Base-by-base conservation (phyloP, 2,113 vertebrate genomes). In the Hippocampus comes region DNA sequence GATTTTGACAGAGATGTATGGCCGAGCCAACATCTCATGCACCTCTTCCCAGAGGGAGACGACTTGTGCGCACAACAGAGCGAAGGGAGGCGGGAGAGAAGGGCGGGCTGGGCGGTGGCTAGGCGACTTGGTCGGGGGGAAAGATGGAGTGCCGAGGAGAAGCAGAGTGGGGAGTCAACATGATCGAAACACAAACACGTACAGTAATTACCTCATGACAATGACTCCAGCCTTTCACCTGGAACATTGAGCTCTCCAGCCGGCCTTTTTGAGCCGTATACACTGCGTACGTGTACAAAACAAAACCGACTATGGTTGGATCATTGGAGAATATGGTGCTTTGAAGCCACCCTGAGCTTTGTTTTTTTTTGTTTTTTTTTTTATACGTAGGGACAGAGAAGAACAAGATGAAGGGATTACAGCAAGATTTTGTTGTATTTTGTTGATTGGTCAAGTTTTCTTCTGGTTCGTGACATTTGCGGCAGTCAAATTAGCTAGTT, bases 1-100 rank as follows among this genome's bases (percentile, higher is more conserved):
- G 95, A 95, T 97, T 96, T 95, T 98, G 97, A 99, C 97, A 98
- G 95, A 99, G 97, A 99, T 96, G 95, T 98, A 98, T 97, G 94
- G 95, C 92, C 78, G 43, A 82, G 91, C 87, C 90, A 80, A 82
- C 93, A 92, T 94, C 93, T 91, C 76, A 86, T 93, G 94, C 95
- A 95, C 94, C 93, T 93, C 94, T 93, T 94, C 94, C 95, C 92
- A 93, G 94, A 90, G 93, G 95, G 95, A 94, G 90, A 87, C 78
- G 81, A 90, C 91, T 82, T 72, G 83, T 77, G 82, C 88, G 80
- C 86, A 91, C 92, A 84, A 88, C 78, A 88, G 89, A 87, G 86
- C 2, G 43, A 27, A 25, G 84, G 86, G 82, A 81, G 82, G 87
- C 43, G 69, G 73, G 83, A 70, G 73, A 76, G 69, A 69, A 38